Conservation (phyloP, 2,888 invertebrate genomes). For the Bimastos eiseni region DNA sequence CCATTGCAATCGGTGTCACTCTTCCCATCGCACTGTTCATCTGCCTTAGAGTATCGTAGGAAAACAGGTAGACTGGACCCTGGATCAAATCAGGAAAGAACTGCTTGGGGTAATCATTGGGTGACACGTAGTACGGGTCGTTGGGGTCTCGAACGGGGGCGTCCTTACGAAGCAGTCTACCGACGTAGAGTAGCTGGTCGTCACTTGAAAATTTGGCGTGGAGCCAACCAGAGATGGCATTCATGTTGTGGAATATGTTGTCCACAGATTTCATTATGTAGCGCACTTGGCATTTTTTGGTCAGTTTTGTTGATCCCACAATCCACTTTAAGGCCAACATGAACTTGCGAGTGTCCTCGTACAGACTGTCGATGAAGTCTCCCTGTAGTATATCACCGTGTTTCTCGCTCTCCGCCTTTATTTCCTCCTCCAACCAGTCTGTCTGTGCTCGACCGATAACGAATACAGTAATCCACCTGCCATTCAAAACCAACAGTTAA, state of each 20-base stretch:
- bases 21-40: constrained; percentile 14
- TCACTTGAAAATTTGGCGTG: constrained; percentile 21
- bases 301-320: background rate
- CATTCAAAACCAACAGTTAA: background rate
- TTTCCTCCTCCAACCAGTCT: background rate
- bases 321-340: constrained; percentile 42
- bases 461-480: constrained; percentile 25
- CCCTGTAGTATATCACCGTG: constrained; percentile 42
- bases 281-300: constrained; percentile 35
- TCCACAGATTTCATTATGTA: constrained; percentile 44
- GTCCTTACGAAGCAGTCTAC: constrained; percentile 43
- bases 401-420: constrained; percentile 27
- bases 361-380: constrained; percentile 40
- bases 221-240: constrained; percentile 43
- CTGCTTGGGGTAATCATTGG: constrained; percentile 34
- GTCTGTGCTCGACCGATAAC: constrained; percentile 21
- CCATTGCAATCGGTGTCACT: constrained; percentile 42
- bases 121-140: constrained; percentile 41
- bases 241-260: constrained; percentile 44
- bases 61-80: constrained; percentile 45
- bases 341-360: constrained; percentile 43
- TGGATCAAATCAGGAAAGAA: constrained; percentile 45
- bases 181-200: constrained; percentile 36
- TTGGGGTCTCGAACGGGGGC: constrained; percentile 41
- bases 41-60: constrained; percentile 33